A percentile compares a stretch with the other conserved stretches of the same genome.
Conservation (phyloP, 2,113 vertebrate genomes). For the Chiloscyllium plagiosum region DNA sequence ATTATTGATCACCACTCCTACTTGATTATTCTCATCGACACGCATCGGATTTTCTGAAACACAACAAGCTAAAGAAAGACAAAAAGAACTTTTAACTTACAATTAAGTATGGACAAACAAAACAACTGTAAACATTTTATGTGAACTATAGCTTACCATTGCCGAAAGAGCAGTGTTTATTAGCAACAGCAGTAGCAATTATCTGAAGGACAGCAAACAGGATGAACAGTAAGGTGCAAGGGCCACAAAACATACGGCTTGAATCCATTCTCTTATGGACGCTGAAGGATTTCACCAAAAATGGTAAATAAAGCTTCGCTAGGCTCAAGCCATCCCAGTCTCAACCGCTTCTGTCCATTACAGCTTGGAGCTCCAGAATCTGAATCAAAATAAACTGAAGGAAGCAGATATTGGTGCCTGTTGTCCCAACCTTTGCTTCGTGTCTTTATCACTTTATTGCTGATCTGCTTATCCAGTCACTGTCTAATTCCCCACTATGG, state of each 20-base stretch:
- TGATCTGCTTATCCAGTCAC: neutral
- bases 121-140: neutral
- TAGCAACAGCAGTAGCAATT: fast-evolving
- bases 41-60: neutral
- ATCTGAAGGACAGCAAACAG: neutral
- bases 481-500: neutral
- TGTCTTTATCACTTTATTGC: slow-evolving; percentile 56
- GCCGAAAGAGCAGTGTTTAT: fast-evolving
- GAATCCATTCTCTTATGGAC: neutral
- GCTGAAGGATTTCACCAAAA: neutral
- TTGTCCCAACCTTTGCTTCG: slow-evolving; percentile 63
- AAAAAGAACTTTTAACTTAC: neutral
- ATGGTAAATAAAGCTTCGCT: neutral
- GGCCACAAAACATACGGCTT: too few relatives aligned
- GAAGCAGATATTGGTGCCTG: slow-evolving; percentile 49
- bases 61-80: slow-evolving; percentile 19
- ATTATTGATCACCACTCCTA: neutral
- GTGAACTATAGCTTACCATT: neutral
- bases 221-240: too few relatives aligned
- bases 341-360: neutral
- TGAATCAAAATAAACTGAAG: slow-evolving; percentile 37
- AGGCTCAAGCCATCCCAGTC: neutral
- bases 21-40: neutral
- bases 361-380: too few relatives aligned
- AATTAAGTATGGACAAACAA: neutral